phyloP scores from a whole-genome alignment of 2,888 invertebrate genomes.

The Ennomos fuscantarius region DNA sequence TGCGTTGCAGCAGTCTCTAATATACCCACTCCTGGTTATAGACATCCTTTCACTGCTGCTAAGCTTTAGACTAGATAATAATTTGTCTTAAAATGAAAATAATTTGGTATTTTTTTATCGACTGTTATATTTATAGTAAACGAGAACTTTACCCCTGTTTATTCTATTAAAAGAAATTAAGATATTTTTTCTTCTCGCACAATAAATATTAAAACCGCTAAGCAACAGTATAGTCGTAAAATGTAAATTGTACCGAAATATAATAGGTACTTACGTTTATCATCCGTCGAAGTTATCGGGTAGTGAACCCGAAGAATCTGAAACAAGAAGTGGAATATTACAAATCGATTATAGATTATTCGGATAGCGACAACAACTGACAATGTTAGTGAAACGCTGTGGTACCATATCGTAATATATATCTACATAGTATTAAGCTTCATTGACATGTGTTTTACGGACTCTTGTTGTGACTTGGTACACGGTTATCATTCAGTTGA shows the following conservation, averaged over 20 bases:
- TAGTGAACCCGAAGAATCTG: constrained; percentile 68
- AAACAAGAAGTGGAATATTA: constrained; percentile 64
- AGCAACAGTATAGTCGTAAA: constrained; percentile 41
- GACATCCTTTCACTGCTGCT: too few species aligned
- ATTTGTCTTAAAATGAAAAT: too few species aligned
- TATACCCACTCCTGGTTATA: not conserved
- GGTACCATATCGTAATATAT: not conserved
- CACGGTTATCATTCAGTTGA: too few species aligned
- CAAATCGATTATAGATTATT: constrained; percentile 45
- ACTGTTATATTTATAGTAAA: too few species aligned
- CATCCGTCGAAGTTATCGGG: constrained; percentile 62
- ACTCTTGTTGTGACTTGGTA: too few species aligned
- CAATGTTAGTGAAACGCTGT: not conserved
- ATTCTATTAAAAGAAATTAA: too few species aligned
- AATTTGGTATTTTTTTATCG: too few species aligned
- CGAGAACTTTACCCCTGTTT: too few species aligned
- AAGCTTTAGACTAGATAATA: too few species aligned
- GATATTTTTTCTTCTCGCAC: too few species aligned
- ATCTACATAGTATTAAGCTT: not conserved
- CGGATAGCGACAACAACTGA: constrained; percentile 5
- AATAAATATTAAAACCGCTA: constrained; percentile 15
- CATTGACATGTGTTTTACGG: too few species aligned
- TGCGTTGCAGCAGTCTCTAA: not conserved
- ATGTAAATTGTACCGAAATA: constrained; percentile 14
- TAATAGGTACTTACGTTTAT: constrained; percentile 49